Conservation (phyloP, 2,888 invertebrate species). For the Trachelus tabidus region DNA sequence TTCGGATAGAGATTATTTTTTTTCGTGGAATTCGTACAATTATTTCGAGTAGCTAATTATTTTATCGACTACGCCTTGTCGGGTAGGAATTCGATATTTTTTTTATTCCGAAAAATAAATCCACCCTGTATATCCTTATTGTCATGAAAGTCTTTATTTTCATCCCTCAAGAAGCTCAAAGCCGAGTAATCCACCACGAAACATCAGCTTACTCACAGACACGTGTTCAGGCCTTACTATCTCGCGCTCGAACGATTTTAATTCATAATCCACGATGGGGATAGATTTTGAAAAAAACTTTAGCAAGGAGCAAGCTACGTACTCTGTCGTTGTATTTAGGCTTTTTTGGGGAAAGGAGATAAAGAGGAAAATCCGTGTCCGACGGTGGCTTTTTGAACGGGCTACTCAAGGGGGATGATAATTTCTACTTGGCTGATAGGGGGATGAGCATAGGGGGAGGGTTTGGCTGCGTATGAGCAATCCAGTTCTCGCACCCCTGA, state of each 20-base stretch:
- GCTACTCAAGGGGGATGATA: conserved; percentile 10
- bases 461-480: conserved; percentile 55
- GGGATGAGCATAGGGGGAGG: conserved; percentile 28
- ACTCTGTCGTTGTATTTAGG: background rate
- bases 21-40: background rate
- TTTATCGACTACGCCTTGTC: background rate
- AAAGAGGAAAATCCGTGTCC: conserved; percentile 30
- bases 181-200: conserved; percentile 30
- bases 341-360: background rate
- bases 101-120: background rate
- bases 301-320: background rate
- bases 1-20: background rate
- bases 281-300: background rate
- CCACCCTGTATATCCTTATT: background rate
- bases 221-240: conserved; percentile 20
- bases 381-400: conserved; percentile 3
- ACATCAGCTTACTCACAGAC: conserved; percentile 36
- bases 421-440: conserved; percentile 1
- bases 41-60: background rate
- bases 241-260: conserved; percentile 23
- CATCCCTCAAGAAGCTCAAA: background rate
- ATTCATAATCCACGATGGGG: conserved; percentile 10
- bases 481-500: conserved; percentile 52
- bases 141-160: background rate
- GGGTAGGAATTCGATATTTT: background rate